phyloP scores from a whole-genome alignment of 2,113 vertebrate species.

The Colius striatus region DNA sequence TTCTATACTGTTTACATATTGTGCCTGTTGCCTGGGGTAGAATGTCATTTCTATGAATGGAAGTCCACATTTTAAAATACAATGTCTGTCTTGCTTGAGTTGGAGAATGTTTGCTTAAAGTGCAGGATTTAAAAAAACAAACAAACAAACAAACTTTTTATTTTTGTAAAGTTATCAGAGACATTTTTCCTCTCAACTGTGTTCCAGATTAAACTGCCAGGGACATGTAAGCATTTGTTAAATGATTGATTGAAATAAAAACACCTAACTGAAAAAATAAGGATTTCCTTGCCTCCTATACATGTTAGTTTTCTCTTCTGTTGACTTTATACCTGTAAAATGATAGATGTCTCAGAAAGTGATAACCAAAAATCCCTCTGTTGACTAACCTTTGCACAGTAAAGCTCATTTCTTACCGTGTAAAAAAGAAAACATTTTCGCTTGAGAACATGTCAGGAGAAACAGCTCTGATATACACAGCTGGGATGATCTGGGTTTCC shows the following conservation, averaged over 20 bases:
- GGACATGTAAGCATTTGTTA: conserved; percentile 60
- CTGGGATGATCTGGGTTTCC: background rate
- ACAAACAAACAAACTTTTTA: background rate
- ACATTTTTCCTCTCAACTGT: conserved; percentile 49
- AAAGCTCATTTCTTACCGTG: background rate
- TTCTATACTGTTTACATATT: background rate
- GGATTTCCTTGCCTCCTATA: background rate
- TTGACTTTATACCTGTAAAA: background rate
- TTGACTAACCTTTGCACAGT: background rate
- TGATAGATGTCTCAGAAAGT: background rate
- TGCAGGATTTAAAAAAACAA: conserved; percentile 20
- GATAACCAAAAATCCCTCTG: background rate
- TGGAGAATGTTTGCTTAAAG: background rate
- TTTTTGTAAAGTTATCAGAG: conserved; percentile 64
- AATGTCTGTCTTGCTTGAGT: conserved; percentile 1
- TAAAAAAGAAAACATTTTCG: background rate
- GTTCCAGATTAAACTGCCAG: conserved; percentile 55
- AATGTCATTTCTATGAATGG: conserved; percentile 7
- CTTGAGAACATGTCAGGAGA: background rate
- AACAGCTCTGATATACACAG: background rate
- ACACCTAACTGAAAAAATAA: conserved; percentile 12
- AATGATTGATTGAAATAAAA: conserved; percentile 65
- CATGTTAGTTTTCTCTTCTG: background rate
- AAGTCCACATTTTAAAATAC: background rate
- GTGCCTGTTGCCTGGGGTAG: conserved; percentile 2